A percentile compares a stretch with the other conserved stretches of the same genome.
These are phyloP conservation scores for Leucoraja erinaceus DNA, from an alignment of 2,113 vertebrate species.

Conservation along the genomic window DNA sequence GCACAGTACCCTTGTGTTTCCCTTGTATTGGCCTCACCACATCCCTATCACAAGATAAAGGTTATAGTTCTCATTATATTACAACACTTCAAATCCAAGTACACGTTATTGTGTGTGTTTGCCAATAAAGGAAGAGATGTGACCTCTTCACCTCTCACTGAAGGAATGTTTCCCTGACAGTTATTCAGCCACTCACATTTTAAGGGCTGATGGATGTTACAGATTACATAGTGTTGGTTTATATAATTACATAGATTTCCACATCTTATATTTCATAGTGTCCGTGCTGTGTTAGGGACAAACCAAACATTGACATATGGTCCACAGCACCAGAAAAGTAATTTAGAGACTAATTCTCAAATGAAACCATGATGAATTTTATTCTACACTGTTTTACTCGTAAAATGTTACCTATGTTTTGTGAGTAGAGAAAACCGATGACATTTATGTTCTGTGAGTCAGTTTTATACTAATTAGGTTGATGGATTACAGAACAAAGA, in stretches of 20 bases:
- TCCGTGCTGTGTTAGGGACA: neutral
- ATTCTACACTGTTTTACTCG: neutral
- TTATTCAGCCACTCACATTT: neutral
- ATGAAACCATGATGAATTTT: neutral
- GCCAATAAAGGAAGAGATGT: neutral
- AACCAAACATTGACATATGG: neutral
- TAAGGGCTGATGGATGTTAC: neutral
- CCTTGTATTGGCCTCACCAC: neutral
- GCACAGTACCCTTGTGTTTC: neutral
- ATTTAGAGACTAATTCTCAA: neutral
- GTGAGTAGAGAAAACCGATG: neutral
- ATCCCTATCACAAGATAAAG: neutral
- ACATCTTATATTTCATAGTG: neutral
- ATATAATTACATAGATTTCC: neutral
- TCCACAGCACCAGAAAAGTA: neutral
- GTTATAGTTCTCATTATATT: neutral
- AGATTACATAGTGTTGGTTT: neutral
- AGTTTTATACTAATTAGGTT: conserved; percentile 11
- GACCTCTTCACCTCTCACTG: neutral
- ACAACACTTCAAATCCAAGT: neutral
- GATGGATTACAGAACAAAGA: neutral
- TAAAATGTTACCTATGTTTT: neutral
- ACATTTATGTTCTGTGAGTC: neutral
- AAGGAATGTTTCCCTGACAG: neutral
- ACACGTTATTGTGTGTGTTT: neutral